Conservation (phyloP, 2,797 vertebrate genomes). For the Syndactyla subalaris region DNA sequence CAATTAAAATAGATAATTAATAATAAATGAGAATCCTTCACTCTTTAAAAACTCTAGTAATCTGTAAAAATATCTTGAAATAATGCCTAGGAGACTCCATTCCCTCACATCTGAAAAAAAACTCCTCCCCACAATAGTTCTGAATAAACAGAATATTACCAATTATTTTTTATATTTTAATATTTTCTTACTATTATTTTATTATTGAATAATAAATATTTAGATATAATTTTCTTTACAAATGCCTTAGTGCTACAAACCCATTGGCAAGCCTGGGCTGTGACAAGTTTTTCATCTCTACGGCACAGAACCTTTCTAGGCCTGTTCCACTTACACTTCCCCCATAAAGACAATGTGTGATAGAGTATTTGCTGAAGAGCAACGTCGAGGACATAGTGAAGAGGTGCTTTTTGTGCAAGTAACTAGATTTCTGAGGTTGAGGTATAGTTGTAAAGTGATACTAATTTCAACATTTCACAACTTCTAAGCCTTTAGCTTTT, state of each 20-base stretch:
- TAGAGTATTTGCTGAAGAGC: background rate
- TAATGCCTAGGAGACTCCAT: background rate
- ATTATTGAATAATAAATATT: too few relatives aligned
- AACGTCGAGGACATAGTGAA: background rate
- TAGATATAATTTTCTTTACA: background rate
- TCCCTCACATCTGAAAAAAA: background rate
- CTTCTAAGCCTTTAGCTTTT: background rate
- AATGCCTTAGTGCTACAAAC: background rate
- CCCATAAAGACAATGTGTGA: rapidly evolving
- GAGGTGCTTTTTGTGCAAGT: background rate
- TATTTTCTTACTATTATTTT: too few relatives aligned
- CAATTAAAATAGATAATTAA: background rate
- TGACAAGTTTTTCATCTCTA: background rate
- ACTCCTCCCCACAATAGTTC: background rate
- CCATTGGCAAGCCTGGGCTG: background rate
- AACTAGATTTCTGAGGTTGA: background rate
- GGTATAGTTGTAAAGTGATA: background rate
- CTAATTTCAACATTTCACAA: background rate
- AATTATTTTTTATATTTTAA: too few relatives aligned
- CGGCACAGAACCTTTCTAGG: background rate
- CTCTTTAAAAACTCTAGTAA: background rate
- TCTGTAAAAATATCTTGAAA: background rate
- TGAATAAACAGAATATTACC: background rate
- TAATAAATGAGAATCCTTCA: background rate
- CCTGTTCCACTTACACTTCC: background rate